Conservation (phyloP, 2,888 invertebrate species). For the Phaonia tiefii region DNA sequence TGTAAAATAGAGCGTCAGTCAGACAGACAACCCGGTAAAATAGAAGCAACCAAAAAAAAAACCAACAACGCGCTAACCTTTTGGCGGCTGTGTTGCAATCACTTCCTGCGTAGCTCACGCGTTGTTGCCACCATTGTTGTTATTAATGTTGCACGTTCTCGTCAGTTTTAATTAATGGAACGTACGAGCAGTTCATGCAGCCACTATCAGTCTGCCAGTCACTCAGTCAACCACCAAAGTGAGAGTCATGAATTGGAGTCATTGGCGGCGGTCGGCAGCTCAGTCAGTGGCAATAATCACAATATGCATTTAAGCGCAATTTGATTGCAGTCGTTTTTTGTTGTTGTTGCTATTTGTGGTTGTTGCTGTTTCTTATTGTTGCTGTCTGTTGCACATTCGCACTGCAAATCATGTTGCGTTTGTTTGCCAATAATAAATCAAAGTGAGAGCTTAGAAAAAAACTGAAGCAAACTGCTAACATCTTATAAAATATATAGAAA, state of each 20-base stretch:
- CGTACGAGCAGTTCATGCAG: conserved; percentile 5
- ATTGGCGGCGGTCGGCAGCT: background rate
- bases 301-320: conserved; percentile 55
- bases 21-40: background rate
- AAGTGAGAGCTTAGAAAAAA: conserved; percentile 12
- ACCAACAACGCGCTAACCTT: conserved; percentile 14
- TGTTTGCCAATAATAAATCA: conserved; percentile 61
- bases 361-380: no score
- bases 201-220: background rate
- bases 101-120: conserved; percentile 68
- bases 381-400: background rate
- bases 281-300: conserved; percentile 30
- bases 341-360: conserved; percentile 16
- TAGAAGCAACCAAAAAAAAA: no score
- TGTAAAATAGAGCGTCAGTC: background rate
- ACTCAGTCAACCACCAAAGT: background rate
- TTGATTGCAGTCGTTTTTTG: conserved; percentile 47
- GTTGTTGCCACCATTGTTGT: conserved; percentile 66
- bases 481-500: no score
- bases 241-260: conserved; percentile 9
- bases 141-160: conserved; percentile 68
- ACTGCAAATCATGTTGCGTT: conserved; percentile 50
- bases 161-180: conserved; percentile 67
- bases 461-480: no score
- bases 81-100: conserved; percentile 60